A percentile compares a stretch with the other conserved stretches of the same genome.
Conservation (phyloP, 1,140 invertebrate species). For the Calliopsis andreniformis region DNA sequence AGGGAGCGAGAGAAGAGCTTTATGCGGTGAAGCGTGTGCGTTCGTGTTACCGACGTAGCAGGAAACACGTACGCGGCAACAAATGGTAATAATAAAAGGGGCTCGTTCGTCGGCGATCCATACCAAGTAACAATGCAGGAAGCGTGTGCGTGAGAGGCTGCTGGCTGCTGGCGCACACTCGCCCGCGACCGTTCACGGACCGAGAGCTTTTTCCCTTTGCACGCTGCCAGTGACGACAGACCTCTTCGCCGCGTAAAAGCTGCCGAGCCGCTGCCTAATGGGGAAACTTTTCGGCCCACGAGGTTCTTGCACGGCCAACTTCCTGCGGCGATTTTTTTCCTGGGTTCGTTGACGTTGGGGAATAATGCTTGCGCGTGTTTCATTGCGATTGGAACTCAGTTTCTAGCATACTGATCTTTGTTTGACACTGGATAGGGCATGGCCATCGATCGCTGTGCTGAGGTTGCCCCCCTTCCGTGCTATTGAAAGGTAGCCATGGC, state of each 20-base stretch:
- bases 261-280: constrained; percentile 25
- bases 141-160: constrained; percentile 56
- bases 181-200: constrained; percentile 16
- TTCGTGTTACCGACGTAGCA: constrained; percentile 63
- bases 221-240: constrained; percentile 14
- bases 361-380: no score
- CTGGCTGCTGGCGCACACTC: neutral
- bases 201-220: neutral
- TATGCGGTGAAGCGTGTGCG: constrained; percentile 13
- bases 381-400: no score
- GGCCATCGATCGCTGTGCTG: no score
- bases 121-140: constrained; percentile 64
- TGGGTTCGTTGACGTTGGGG: neutral
- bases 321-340: constrained; percentile 4
- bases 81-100: constrained; percentile 73
- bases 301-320: constrained; percentile 12
- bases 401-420: no score
- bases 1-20: constrained; percentile 15
- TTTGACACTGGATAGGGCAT: no score
- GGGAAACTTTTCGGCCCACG: constrained; percentile 30
- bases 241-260: constrained; percentile 14
- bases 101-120: constrained; percentile 64
- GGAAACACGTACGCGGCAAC: constrained; percentile 72
- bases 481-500: no score
- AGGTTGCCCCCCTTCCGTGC: no score